A percentile compares a stretch with the other conserved stretches of the same genome.
These are phyloP conservation scores for Junco hyemalis DNA, from an alignment of 2,113 vertebrate species.

Conservation along the genomic window DNA sequence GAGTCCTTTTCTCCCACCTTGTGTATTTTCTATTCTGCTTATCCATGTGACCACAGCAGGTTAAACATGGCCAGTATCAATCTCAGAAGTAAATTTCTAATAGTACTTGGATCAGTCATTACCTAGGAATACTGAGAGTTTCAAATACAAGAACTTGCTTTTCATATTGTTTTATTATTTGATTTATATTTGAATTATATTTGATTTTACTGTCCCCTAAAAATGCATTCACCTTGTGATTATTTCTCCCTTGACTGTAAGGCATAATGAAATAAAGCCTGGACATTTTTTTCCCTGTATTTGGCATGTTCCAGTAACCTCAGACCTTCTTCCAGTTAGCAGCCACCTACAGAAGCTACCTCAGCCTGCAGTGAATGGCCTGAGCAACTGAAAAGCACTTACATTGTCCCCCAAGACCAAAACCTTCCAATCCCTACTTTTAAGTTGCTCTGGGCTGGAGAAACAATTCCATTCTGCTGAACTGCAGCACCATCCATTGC, in stretches of 20 bases:
- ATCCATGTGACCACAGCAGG: not conserved
- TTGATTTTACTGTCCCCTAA: not conserved
- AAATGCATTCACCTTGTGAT: not conserved
- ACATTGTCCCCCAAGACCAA: not conserved
- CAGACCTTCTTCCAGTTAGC: not conserved
- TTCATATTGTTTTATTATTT: not conserved
- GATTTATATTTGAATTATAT: not conserved
- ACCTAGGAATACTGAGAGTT: not conserved
- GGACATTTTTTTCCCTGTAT: not conserved
- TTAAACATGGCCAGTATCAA: not conserved
- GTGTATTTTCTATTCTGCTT: not conserved
- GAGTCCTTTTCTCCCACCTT: not conserved
- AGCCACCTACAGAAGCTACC: not conserved
- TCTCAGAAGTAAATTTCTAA: not conserved
- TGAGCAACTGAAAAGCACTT: conserved; percentile 27
- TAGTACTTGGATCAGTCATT: not conserved
- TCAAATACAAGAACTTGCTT: not conserved
- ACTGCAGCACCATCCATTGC: not conserved
- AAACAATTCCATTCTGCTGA: conserved; percentile 26
- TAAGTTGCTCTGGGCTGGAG: not conserved
- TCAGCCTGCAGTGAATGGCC: not conserved
- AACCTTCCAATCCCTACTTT: conserved; percentile 18
- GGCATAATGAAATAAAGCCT: not conserved
- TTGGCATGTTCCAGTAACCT: not conserved
- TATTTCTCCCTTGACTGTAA: not conserved